phyloP scores from a whole-genome alignment of 2,888 invertebrate species.

The Ophion costatus region DNA sequence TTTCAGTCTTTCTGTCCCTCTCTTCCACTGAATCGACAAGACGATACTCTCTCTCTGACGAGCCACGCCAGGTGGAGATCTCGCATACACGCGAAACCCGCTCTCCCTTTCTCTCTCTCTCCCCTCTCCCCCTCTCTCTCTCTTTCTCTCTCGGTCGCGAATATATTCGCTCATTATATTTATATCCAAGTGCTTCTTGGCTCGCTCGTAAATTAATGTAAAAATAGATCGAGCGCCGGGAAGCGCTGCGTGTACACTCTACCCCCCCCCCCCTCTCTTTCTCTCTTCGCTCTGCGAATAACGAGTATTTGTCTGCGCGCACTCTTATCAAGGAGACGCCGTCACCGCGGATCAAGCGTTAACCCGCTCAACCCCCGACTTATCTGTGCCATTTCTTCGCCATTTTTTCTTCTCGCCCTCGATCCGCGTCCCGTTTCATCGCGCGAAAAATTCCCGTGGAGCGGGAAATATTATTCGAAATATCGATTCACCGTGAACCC shows the following conservation, averaged over 20 bases:
- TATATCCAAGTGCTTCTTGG: constrained; percentile 72
- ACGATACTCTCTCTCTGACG: constrained; percentile 65
- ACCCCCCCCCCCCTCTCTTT: constrained; percentile 41
- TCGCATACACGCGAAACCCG: constrained; percentile 70
- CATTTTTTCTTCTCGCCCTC: neutral
- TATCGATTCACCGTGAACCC: no score
- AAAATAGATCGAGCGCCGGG: constrained; percentile 67
- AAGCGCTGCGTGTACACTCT: constrained; percentile 11
- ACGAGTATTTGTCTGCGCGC: constrained; percentile 18
- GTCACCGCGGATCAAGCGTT: constrained; percentile 58
- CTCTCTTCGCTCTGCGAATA: constrained; percentile 12
- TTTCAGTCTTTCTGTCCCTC: constrained; percentile 23
- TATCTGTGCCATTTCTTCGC: neutral
- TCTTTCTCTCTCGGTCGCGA: constrained; percentile 60
- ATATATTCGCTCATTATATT: constrained; percentile 74
- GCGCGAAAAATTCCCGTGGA: no score
- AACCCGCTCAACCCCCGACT: constrained; percentile 18
- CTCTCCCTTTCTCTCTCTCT: constrained; percentile 26
- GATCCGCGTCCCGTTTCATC: no score
- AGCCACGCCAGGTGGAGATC: constrained; percentile 75
- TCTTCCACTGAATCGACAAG: constrained; percentile 19
- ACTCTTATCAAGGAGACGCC: constrained; percentile 57
- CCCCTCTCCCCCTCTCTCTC: no score
- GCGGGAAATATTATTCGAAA: no score
- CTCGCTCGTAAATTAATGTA: constrained; percentile 71